phyloP scores from a whole-genome alignment of 1,140 invertebrate species.

The Calliphora vicina region DNA sequence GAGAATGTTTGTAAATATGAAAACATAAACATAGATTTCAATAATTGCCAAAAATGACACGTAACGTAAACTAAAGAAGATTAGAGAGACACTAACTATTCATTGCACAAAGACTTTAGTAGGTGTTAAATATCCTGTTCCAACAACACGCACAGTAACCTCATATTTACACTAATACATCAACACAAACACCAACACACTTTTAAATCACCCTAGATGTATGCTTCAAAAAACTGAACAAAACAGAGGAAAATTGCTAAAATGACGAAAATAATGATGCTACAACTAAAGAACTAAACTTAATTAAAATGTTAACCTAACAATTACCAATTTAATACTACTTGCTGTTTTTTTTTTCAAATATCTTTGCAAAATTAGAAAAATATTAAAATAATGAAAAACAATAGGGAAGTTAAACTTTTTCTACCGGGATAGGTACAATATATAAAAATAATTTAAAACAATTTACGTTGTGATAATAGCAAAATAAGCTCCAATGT shows the following conservation, averaged over 20 bases:
- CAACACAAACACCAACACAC: no score
- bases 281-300: not conserved
- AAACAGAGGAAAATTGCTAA: no score
- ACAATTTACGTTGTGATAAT: not conserved
- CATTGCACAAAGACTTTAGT: not conserved
- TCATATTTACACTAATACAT: not conserved
- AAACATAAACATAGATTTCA: not conserved
- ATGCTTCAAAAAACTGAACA: not conserved
- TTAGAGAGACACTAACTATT: not conserved
- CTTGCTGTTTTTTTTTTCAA: no score
- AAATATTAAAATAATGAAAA: no score
- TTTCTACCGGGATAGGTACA: not conserved
- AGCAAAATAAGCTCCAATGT: not conserved
- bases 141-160: not conserved
- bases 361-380: no score
- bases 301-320: not conserved
- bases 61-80: conserved; percentile 14
- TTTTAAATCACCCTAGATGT: not conserved
- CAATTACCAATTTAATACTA: no score
- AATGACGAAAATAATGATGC: no score
- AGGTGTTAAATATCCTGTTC: not conserved
- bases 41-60: not conserved
- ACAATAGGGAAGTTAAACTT: no score
- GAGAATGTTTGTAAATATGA: not conserved
- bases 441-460: not conserved